Evolutionary conservation across 1,140 invertebrate species (phyloP), one percentile per base, ranked within the genome.

Genomic region (Telenomus remus): DNA sequence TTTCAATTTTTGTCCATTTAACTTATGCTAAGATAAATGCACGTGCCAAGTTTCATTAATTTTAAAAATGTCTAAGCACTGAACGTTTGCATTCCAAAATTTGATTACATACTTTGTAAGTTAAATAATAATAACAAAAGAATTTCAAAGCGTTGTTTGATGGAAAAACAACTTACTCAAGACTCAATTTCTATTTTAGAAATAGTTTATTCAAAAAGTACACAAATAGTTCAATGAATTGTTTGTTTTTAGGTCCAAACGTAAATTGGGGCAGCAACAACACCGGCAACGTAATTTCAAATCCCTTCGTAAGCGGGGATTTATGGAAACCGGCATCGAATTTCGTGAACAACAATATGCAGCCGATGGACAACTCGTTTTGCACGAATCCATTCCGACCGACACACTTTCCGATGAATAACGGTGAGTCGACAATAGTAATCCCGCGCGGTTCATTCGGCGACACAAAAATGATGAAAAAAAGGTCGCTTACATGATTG

Each of bases 361-460:
- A 86, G 74, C 76, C 80, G 42, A 63, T 82, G 34, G 84, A 86
- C 76, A 82, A 76, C 48, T 79, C 80, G 53, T 50, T 84, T 27
- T 86, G 80, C 46, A 87, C 82, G 9, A 88, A 88, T 84, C 86
- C 86, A 60, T 88, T 88, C 61, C 82, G 85, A 55, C 78, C 81
- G 57, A 79, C 79, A 51, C 85, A 84, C 60, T 82, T 85, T 44
- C 42, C 85, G 47, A 53, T 82, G 33, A 87, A 82, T 78, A 87
- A 87, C 57, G 86, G 87, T 79, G 47, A 66, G 49, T 68, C n/a
- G 42, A 35, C 42, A 35, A 61, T 75, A 34, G 44, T 70, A 54
- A 10, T 35, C 47, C 12, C n/a, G n/a, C 19, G 9, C 34, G 12
- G n/a, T n/a, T 55, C 55, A 50, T 53, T 71, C 46, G 19, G 19